Evolutionary conservation across 2,113 vertebrate genomes (phyloP).

Genomic region (Argyrosomus japonicus): DNA sequence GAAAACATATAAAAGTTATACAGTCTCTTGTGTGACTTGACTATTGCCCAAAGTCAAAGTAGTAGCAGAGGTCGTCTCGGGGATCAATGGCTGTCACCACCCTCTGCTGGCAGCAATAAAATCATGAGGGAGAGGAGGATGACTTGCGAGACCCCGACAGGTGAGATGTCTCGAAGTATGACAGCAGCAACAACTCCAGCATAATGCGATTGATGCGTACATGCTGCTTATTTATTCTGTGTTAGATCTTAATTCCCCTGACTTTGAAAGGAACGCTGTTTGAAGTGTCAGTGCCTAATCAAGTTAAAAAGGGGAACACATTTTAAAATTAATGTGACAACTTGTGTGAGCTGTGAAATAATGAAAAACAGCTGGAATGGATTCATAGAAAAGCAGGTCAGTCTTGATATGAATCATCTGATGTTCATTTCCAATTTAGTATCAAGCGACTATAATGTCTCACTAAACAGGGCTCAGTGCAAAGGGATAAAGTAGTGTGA

Average conservation of each 20-base stretch:
- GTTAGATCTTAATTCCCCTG: conserved; percentile 47
- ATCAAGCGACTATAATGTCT: not conserved
- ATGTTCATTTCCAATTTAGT: conserved; percentile 15
- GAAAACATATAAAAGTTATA: not conserved
- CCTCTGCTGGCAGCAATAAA: conserved; percentile 24
- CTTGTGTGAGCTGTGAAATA: conserved; percentile 13
- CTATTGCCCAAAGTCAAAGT: conserved; percentile 32
- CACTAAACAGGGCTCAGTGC: not conserved
- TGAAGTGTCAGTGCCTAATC: conserved; percentile 53
- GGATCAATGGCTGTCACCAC: conserved; percentile 11
- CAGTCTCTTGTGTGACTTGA: not conserved
- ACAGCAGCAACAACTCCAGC: conserved; percentile 35
- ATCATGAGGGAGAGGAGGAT: conserved; percentile 21
- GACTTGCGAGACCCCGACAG: conserved; percentile 41
- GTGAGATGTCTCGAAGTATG: conserved; percentile 47
- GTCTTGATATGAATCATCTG: conserved; percentile 3
- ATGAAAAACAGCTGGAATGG: conserved; percentile 17
- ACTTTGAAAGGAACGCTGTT: conserved; percentile 25
- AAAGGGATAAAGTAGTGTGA: not conserved
- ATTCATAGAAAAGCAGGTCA: conserved; percentile 32
- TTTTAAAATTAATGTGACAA: conserved; percentile 46
- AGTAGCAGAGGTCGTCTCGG: conserved; percentile 5
- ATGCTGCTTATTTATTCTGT: conserved; percentile 39
- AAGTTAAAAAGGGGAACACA: conserved; percentile 13
- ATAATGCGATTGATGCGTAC: conserved; percentile 46